These are phyloP conservation scores for Barbus barbus DNA, from an alignment of 2,113 vertebrate species.

Conservation along the genomic window DNA sequence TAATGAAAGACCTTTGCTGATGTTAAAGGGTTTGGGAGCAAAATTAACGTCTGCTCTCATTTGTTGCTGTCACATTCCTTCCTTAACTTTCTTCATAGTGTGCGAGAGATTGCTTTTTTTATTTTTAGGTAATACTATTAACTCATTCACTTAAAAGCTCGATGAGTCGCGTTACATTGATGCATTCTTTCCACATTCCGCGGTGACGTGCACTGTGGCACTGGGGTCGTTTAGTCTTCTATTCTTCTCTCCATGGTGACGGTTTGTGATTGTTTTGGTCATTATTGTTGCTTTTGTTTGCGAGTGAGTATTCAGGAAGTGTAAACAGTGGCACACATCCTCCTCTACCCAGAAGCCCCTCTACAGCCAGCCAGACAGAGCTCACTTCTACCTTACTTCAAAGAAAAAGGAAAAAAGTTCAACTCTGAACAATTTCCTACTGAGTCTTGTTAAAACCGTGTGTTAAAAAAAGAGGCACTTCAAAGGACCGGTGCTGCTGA, in stretches of 20 bases:
- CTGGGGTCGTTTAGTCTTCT: conserved; percentile 6
- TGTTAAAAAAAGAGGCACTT: conserved; percentile 60
- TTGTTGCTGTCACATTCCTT: conserved; percentile 60
- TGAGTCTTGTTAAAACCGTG: conserved; percentile 62
- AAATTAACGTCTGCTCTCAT: conserved; percentile 61
- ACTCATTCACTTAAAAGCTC: neutral
- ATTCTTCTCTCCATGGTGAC: conserved; percentile 27
- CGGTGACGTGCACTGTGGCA: neutral
- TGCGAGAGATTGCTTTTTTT: conserved; percentile 8
- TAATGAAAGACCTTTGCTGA: conserved; percentile 67
- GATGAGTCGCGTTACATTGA: neutral
- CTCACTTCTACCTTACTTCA: conserved; percentile 58
- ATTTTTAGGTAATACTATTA: neutral
- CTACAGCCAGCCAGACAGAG: conserved; percentile 34
- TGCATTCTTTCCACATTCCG: neutral
- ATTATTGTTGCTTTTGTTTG: conserved; percentile 47
- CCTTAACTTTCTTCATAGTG: conserved; percentile 31
- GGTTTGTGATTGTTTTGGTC: conserved; percentile 43
- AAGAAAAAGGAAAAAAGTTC: conserved; percentile 61
- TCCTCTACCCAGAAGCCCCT: conserved; percentile 29
- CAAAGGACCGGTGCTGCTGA: conserved; percentile 59
- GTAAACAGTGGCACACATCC: conserved; percentile 41
- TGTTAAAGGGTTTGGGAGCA: conserved; percentile 59
- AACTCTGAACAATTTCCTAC: conserved; percentile 56
- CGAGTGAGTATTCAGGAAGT: conserved; percentile 31